phyloP scores from a whole-genome alignment of 2,888 invertebrate species.

The Cephus rjabovi region DNA sequence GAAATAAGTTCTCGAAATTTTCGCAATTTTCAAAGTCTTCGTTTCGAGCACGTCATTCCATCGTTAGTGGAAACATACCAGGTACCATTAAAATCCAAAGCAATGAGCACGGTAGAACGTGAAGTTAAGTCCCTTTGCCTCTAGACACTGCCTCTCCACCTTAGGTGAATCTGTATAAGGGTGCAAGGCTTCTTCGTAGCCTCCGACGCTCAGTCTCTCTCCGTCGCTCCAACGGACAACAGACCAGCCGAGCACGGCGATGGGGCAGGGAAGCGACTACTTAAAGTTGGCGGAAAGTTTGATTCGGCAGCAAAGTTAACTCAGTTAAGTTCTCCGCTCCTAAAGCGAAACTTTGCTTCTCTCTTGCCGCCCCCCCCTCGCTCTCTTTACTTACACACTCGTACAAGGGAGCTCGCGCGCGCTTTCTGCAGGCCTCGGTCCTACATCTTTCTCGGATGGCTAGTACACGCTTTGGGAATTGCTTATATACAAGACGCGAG shows the following conservation, averaged over 20 bases:
- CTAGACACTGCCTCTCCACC: not conserved
- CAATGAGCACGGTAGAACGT: not conserved
- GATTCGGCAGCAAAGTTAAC: conserved; percentile 66
- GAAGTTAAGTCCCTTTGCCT: not conserved
- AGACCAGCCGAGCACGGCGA: conserved; percentile 3
- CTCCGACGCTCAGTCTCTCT: not conserved
- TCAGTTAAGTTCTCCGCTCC: conserved; percentile 64
- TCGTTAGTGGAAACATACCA: not conserved
- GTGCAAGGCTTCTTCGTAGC: not conserved
- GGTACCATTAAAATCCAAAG: not conserved
- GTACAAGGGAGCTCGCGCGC: not conserved
- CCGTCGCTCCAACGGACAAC: conserved; percentile 1
- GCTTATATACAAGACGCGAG: conserved; percentile 34
- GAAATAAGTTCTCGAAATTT: not conserved
- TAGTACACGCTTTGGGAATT: conserved; percentile 49
- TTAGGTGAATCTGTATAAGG: not conserved
- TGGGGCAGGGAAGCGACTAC: conserved; percentile 56
- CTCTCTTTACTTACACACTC: conserved; percentile 7
- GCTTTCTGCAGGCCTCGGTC: conserved; percentile 9
- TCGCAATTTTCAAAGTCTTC: not conserved
- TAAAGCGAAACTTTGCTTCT: conserved; percentile 62
- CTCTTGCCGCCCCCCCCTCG: conserved; percentile 33
- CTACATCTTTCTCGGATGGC: conserved; percentile 28
- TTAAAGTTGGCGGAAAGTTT: conserved; percentile 66
- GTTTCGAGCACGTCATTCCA: not conserved